Conservation (phyloP, 53 echinoderm and acorn worm genomes). For the Astropecten irregularis region DNA sequence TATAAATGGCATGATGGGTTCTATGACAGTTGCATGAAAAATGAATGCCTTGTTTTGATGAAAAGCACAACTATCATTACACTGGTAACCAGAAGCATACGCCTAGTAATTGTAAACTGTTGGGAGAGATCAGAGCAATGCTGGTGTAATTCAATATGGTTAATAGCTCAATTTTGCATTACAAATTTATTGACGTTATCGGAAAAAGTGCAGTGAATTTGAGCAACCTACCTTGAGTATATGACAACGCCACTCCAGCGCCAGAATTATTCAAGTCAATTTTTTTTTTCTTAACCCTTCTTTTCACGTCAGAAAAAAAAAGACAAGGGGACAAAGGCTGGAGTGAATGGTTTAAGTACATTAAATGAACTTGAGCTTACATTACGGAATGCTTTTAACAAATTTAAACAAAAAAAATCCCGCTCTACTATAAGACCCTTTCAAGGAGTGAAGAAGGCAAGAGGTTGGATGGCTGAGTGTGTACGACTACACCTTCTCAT, state of each 20-base stretch:
- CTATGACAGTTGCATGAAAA: not conserved
- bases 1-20: too few relatives aligned
- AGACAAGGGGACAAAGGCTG: not conserved
- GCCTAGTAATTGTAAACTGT: conserved; percentile 39
- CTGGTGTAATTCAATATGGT: conserved; percentile 10
- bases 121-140: conserved; percentile 30
- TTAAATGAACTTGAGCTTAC: not conserved
- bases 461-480: not conserved
- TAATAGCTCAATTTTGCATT: conserved; percentile 46
- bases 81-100: conserved; percentile 32
- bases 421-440: not conserved
- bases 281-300: too few relatives aligned
- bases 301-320: not conserved
- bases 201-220: conserved; percentile 40
- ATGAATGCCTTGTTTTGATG: conserved; percentile 24
- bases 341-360: not conserved
- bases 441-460: not conserved
- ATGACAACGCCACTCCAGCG: not conserved
- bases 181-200: conserved; percentile 38
- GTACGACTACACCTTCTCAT: conserved; percentile 6
- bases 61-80: not conserved
- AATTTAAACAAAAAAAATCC: conserved; percentile 10
- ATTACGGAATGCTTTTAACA: conserved; percentile 25
- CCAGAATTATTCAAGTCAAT: conserved; percentile 18
- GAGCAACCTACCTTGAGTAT: not conserved